Percentiles rank a stretch among this genome's conserved stretches.
Conservation (phyloP, 2,888 invertebrate genomes). For the Pardosa pseudoannulata region DNA sequence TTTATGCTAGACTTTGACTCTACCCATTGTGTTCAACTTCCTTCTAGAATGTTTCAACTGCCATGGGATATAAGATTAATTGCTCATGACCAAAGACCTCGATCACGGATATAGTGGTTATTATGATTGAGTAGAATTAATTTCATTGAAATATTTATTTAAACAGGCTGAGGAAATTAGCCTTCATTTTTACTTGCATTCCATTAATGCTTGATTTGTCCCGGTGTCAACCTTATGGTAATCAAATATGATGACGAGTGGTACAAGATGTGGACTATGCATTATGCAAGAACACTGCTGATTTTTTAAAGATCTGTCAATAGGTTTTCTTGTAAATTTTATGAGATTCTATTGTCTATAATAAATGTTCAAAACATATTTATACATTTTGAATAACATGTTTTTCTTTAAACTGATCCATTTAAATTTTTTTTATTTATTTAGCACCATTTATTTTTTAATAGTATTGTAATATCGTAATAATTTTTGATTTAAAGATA, state of each 20-base stretch:
- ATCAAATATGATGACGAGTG: too few relatives aligned
- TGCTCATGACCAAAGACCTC: not conserved
- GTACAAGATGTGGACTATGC: too few relatives aligned
- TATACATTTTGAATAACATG: not conserved
- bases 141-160: not conserved
- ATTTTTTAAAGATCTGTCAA: not conserved
- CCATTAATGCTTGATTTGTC: not conserved
- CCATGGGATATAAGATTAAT: slow-evolving; percentile 55
- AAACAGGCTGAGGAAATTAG: not conserved
- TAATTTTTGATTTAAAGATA: too few relatives aligned
- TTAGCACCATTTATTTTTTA: too few relatives aligned
- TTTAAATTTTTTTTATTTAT: too few relatives aligned
- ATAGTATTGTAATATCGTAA: too few relatives aligned
- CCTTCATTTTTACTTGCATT: not conserved
- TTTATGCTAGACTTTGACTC: slow-evolving; percentile 90
- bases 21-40: slow-evolving; percentile 90
- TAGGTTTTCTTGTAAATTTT: not conserved
- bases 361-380: not conserved
- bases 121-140: not conserved
- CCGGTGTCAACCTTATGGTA: too few relatives aligned
- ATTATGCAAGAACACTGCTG: not conserved
- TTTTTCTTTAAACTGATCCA: too few relatives aligned
- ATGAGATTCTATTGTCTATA: too few relatives aligned
- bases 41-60: slow-evolving; percentile 81
- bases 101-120: not conserved